Evolutionary conservation across 2,797 vertebrate genomes (phyloP).

Genomic region (Acridotheres tristis): DNA sequence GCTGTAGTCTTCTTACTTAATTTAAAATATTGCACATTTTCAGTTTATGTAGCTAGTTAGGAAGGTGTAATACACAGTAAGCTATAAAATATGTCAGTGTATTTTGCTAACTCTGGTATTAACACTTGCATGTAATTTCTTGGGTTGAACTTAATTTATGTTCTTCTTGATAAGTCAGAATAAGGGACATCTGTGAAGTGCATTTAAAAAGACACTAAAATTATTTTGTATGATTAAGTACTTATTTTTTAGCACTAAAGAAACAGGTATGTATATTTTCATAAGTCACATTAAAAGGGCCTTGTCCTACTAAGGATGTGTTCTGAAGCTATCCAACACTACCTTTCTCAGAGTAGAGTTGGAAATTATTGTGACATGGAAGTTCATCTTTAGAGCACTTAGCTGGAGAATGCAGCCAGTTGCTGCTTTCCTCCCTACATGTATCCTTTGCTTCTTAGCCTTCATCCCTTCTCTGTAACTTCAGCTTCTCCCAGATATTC

Average conservation of each 20-base stretch:
- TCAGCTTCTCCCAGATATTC: neutral
- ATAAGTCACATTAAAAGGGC: neutral
- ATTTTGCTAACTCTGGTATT: conserved; percentile 27
- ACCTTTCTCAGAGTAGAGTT: neutral
- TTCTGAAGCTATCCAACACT: neutral
- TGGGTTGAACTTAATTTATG: neutral
- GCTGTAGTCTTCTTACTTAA: conserved; percentile 2
- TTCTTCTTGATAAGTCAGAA: conserved; percentile 8
- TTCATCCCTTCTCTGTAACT: neutral
- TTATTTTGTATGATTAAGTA: neutral
- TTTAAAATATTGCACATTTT: neutral
- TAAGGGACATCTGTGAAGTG: neutral
- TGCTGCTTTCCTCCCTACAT: rapidly evolving
- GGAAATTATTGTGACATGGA: neutral
- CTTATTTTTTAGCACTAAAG: neutral
- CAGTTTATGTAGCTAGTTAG: conserved; percentile 2
- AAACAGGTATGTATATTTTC: neutral
- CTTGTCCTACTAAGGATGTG: neutral
- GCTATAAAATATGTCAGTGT: conserved; percentile 3
- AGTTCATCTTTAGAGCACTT: neutral
- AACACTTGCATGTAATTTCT: conserved; percentile 28
- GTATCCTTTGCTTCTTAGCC: neutral
- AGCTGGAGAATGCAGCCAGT: neutral
- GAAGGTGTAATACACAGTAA: conserved; percentile 18
- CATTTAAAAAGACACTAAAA: neutral